Conservation (phyloP, 2,113 vertebrate genomes). For the Proteles cristata region DNA sequence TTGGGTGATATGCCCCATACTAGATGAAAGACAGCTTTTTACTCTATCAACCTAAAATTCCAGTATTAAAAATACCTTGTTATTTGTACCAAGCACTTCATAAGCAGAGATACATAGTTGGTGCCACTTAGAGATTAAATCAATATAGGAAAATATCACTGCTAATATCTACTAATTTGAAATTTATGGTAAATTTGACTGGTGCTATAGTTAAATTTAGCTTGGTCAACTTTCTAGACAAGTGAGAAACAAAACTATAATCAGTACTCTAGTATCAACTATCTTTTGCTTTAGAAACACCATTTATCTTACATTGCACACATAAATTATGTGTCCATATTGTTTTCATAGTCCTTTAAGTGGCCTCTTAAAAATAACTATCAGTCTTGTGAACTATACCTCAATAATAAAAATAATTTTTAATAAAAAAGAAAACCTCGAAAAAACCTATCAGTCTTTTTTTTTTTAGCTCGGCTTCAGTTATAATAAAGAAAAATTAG, state of each 20-base stretch:
- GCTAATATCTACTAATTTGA: slow-evolving; percentile 7
- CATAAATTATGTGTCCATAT: neutral
- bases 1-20: neutral
- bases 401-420: neutral
- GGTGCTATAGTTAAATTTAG: neutral
- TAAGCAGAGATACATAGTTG: neutral
- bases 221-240: slow-evolving; percentile 13
- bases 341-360: slow-evolving; percentile 42
- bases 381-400: neutral
- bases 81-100: neutral
- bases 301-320: neutral
- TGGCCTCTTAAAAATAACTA: neutral
- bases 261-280: neutral
- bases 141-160: neutral
- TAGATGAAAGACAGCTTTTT: slow-evolving; percentile 11
- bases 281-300: neutral
- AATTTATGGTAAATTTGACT: neutral
- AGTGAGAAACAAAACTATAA: slow-evolving; percentile 4
- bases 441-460: neutral
- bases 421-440: too few relatives aligned
- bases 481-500: neutral
- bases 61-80: neutral
- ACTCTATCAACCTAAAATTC: neutral
- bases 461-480: neutral
- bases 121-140: neutral